Percentiles rank a stretch among this genome's conserved stretches.
These are phyloP conservation scores for Drosophila sucinea DNA, from an alignment of 1,140 invertebrate species.

Conservation along the genomic window DNA sequence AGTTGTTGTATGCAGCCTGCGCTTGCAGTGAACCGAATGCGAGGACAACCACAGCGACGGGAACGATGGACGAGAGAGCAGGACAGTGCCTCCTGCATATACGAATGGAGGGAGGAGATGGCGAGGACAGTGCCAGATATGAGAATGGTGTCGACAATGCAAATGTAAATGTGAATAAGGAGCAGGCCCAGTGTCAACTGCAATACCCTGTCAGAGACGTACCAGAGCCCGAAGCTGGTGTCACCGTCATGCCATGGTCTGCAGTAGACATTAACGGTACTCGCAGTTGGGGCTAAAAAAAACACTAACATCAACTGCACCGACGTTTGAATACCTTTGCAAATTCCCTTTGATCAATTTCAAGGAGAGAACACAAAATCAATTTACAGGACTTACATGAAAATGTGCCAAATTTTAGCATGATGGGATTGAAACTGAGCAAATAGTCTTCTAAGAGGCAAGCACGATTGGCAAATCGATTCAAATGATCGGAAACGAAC, in stretches of 20 bases:
- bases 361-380: no score
- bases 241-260: conserved; percentile 63
- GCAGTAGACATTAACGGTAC: conserved; percentile 61
- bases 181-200: background rate
- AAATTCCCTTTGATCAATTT: background rate
- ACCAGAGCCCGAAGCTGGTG: conserved; percentile 22
- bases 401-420: background rate
- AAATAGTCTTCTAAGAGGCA: no score
- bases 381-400: background rate
- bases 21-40: conserved; percentile 11
- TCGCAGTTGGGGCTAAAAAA: conserved; percentile 62
- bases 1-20: conserved; percentile 76
- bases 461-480: no score
- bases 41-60: conserved; percentile 11
- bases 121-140: background rate
- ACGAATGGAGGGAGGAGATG: conserved; percentile 4
- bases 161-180: conserved; percentile 1
- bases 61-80: background rate
- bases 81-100: conserved; percentile 43
- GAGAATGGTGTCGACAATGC: background rate
- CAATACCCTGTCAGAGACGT: conserved; percentile 1
- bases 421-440: no score
- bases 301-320: background rate
- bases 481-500: no score
- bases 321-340: no score